Conservation (phyloP, 2,888 invertebrate species). For the Stenurella melanura region DNA sequence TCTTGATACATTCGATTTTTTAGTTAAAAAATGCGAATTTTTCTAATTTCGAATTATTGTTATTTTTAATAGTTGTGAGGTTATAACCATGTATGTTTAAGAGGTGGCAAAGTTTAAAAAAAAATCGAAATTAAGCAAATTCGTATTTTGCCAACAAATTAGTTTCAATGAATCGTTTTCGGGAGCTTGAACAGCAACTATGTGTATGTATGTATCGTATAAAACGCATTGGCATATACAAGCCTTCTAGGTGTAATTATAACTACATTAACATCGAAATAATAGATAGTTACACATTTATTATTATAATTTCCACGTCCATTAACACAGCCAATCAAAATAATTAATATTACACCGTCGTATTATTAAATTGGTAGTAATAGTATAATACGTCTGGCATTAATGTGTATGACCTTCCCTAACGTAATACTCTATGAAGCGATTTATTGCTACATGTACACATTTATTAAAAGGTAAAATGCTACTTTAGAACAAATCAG, state of each 20-base stretch:
- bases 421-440: constrained; percentile 8
- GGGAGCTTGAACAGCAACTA: too few relatives aligned
- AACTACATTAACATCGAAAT: background rate
- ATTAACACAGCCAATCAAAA: constrained; percentile 7
- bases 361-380: constrained; percentile 13
- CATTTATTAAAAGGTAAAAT: background rate
- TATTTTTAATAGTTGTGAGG: too few relatives aligned
- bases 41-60: too few relatives aligned
- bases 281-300: background rate
- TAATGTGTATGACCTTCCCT: constrained; percentile 31
- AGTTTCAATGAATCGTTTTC: too few relatives aligned
- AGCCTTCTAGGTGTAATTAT: background rate
- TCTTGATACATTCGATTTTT: too few relatives aligned
- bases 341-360: constrained; percentile 9
- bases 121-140: too few relatives aligned
- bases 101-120: too few relatives aligned
- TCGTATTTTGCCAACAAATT: too few relatives aligned
- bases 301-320: constrained; percentile 4
- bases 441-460: background rate
- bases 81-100: too few relatives aligned
- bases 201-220: too few relatives aligned
- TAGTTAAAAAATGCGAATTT: too few relatives aligned
- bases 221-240: too few relatives aligned
- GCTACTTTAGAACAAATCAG: background rate
- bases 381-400: constrained; percentile 1